Evolutionary conservation across 2,888 invertebrate genomes (phyloP), one percentile per base, ranked within the genome.

Genomic region (Ceramica pisi): DNA sequence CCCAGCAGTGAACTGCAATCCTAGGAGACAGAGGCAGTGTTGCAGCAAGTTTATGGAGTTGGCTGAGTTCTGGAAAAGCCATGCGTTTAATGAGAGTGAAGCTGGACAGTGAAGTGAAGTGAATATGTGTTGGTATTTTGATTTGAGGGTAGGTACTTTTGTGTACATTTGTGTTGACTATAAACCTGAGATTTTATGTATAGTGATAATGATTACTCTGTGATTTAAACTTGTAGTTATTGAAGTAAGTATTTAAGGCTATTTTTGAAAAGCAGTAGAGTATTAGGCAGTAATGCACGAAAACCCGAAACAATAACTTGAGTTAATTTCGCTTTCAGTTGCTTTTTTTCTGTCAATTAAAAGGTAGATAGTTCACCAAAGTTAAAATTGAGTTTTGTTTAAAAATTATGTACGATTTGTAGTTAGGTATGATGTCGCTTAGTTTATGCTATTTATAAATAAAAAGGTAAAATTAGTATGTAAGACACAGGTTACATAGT

Each of bases 31-130:
- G 60, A 88, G 90, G 12, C 84, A 92, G 82, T 92, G 94, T 59
- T 91, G 90, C 83, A 92, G 90, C 6, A 91, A 89, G 66, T 95
- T 95, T 61, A 92, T 86, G 62, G 94, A 95, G 23, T 84, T 95
- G 41, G 91, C 94, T 0, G 93, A 95, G 10, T 95, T 94, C 81
- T 95, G 95, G 95, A 92, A 87, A 53, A 90, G 82, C 44, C 86
- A 86, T 2, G 89, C 91, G 0, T 86, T 86, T 78, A 87, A 87
- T 35, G 79, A 82, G 23, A 71, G 72, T 50, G 69, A 67, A 19
- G 21, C 23, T 38, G 79, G 16, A 60, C 80, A 79, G 72, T 80
- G 63, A 82, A 61, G 16, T 14, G 10, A 0, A 31, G 46, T 70
- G 41, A n/a, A 26, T 0, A 14, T n/a, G 26, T 38, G 21, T 35